A percentile compares a stretch with the other conserved stretches of the same genome.
Conservation (phyloP, 2,888 invertebrate species). For the Agapostemon virescens region DNA sequence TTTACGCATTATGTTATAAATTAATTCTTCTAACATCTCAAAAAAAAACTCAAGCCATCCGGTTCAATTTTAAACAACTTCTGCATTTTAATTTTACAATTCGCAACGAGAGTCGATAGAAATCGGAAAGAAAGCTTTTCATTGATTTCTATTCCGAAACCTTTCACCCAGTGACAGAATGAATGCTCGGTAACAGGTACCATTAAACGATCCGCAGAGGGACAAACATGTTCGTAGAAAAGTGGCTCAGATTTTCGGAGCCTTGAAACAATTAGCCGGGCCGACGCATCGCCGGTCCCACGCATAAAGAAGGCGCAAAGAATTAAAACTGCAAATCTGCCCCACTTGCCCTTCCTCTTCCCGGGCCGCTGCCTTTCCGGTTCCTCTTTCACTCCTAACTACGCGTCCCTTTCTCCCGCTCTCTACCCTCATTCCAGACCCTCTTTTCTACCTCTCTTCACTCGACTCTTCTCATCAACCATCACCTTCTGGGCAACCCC, state of each 20-base stretch:
- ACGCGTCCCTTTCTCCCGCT: background rate
- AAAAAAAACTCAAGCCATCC: too few relatives aligned
- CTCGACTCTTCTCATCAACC: slow-evolving; percentile 49
- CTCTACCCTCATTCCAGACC: slow-evolving; percentile 21
- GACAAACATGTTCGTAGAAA: background rate
- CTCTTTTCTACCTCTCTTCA: slow-evolving; percentile 24
- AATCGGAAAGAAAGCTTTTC: background rate
- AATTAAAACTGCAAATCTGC: slow-evolving; percentile 46
- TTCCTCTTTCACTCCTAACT: slow-evolving; percentile 38
- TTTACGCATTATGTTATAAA: too few relatives aligned
- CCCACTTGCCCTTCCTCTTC: slow-evolving; percentile 12
- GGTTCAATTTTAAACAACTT: too few relatives aligned
- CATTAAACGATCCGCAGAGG: background rate
- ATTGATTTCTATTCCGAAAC: background rate
- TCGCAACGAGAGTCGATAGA: background rate
- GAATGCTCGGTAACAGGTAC: background rate
- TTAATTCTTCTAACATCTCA: too few relatives aligned
- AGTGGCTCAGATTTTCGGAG: slow-evolving; percentile 19
- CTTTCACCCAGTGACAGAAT: background rate
- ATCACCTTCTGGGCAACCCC: slow-evolving; percentile 45
- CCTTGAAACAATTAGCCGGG: slow-evolving; percentile 27
- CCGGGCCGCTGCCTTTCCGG: slow-evolving; percentile 11
- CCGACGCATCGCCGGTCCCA: slow-evolving; percentile 9
- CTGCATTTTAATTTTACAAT: too few relatives aligned
- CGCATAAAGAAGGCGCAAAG: slow-evolving; percentile 46